Conservation (phyloP, 2,113 vertebrate genomes). For the Atrichornis clamosus region DNA sequence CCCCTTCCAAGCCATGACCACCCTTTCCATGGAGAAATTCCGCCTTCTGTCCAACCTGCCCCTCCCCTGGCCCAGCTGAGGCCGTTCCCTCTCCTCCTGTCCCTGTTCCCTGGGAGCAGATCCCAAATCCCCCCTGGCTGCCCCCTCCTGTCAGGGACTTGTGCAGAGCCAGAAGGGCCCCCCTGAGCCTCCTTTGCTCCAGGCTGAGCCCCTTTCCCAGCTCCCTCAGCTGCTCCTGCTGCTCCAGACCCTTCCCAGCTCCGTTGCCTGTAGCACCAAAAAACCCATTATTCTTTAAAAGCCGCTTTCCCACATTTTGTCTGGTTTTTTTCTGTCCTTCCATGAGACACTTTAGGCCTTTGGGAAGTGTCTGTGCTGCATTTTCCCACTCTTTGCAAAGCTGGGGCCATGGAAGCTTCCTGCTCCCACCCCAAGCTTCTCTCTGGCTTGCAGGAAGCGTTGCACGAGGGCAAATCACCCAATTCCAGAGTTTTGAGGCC, state of each 20-base stretch:
- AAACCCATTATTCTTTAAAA: neutral
- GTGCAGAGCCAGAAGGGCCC: neutral
- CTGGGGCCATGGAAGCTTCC: accelerated
- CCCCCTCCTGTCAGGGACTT: neutral
- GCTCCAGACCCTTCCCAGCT: neutral
- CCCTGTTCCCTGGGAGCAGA: neutral
- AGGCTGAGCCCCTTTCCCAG: neutral
- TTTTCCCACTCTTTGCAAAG: neutral
- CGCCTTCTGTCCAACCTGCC: neutral
- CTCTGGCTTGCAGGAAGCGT: neutral
- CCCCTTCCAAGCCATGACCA: too few relatives aligned
- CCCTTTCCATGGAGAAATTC: too few relatives aligned
- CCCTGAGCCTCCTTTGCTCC: neutral
- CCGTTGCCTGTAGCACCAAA: neutral
- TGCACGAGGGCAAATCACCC: neutral
- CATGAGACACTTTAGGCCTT: neutral
- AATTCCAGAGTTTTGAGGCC: neutral
- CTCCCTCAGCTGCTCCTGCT: neutral
- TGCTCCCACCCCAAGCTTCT: neutral
- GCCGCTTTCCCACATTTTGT: accelerated
- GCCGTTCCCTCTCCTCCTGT: neutral
- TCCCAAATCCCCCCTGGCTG: neutral
- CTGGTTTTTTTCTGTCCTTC: neutral
- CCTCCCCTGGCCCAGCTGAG: neutral
- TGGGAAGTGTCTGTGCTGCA: neutral